Evolutionary conservation across 1,140 invertebrate genomes (phyloP), one percentile per base, ranked within the genome.

Genomic region (Pinna nobilis): DNA sequence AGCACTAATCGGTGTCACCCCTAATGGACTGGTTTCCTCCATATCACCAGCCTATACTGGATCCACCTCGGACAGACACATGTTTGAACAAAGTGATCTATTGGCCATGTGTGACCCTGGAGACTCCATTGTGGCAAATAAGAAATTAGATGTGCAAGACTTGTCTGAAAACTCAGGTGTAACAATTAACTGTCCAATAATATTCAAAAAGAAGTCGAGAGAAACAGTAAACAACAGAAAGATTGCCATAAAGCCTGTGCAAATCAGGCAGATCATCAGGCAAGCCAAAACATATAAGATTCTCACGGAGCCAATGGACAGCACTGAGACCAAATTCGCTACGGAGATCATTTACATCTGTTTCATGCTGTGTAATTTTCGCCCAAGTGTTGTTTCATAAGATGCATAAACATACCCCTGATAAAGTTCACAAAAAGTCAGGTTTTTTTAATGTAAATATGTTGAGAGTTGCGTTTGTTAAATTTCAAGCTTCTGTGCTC

Each of bases 1-100:
- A 70, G 55, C 70, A n/a, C 41, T 83, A n/a, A 55, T 76, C 13
- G 77, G 81, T 25, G 51, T 71, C 11, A 76, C 74, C 70, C 74
- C 79, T 9, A 75, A 77, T 41, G 81, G 79, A 20, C 20, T 77
- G 33, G 63, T 76, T 6, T 70, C 66, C 6, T 77, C 66, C 57
- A 28, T 82, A 0, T 78, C 78, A 2, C 18, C 53, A 28, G 67
- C 70, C 30, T 79, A 77, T 63, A 71, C 70, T 41, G 76, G 79
- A 25, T 75, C 70, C n/a, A 77, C 70, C 11, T 64, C 69, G 71
- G 81, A 68, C 23, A 1, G 70, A 1, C 78, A 74, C 39, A 70
- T 78, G 35, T 68, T 77, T 11, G 75, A 80, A 57, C 20, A 64
- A 57, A 51, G 53, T 53, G 23, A 35, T 23, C 30, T 78, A 25